These are phyloP conservation scores for Pammene fasciana DNA, from an alignment of 2,888 invertebrate genomes.

Conservation along the genomic window DNA sequence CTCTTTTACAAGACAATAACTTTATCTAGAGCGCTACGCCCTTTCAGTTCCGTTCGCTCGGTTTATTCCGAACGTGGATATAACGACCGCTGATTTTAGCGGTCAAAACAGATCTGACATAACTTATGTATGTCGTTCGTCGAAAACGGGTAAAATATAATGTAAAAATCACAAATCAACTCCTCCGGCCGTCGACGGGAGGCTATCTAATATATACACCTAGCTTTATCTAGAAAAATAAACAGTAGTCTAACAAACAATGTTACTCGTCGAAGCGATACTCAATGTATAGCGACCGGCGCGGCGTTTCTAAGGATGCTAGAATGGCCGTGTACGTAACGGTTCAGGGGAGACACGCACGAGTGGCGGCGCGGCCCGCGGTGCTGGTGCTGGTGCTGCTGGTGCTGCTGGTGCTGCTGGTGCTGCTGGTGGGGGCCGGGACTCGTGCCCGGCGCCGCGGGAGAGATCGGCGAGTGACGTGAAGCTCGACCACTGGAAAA, in stretches of 20 bases:
- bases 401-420: no score
- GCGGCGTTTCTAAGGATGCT: background rate
- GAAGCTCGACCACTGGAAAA: slow-evolving; percentile 1
- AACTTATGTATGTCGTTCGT: slow-evolving; percentile 20
- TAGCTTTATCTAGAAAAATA: slow-evolving; percentile 33
- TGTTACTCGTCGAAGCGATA: slow-evolving; percentile 24
- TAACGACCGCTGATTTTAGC: no score
- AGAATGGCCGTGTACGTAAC: background rate
- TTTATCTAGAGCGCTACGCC: background rate
- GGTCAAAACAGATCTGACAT: slow-evolving; percentile 14
- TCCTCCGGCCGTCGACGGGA: background rate
- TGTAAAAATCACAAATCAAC: slow-evolving; percentile 30
- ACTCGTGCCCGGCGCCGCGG: background rate
- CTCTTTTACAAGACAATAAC: background rate
- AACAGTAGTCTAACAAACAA: slow-evolving; percentile 11
- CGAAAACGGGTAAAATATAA: slow-evolving; percentile 4
- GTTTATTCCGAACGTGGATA: background rate
- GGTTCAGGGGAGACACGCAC: no score
- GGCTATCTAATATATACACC: slow-evolving; percentile 30
- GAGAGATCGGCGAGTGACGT: background rate
- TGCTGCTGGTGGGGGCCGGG: no score
- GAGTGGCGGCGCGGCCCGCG: no score
- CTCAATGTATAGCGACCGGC: slow-evolving; percentile 24
- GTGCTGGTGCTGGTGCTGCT: no score
- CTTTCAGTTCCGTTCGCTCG: background rate